These are phyloP conservation scores for Eidolon dupreanum DNA, from an alignment of 2,797 vertebrate genomes.

Conservation along the genomic window DNA sequence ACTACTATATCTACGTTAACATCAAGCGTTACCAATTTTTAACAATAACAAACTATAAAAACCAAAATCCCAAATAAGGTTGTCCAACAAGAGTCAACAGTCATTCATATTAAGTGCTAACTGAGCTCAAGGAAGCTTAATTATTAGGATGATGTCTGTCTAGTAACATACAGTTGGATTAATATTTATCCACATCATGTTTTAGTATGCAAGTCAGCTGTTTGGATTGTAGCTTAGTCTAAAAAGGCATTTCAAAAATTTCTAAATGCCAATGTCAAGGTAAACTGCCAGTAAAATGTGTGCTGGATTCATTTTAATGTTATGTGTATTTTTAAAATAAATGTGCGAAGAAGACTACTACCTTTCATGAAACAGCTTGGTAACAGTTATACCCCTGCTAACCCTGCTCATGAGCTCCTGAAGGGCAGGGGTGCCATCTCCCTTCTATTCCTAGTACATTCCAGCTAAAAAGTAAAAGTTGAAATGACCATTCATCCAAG, in stretches of 20 bases:
- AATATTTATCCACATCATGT: background rate
- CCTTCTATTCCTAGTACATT: background rate
- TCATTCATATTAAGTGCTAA: background rate
- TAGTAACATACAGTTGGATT: background rate
- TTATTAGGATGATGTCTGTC: background rate
- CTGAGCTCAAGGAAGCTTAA: background rate
- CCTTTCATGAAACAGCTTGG: background rate
- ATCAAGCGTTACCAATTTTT: background rate
- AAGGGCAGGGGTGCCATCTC: background rate
- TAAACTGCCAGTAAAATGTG: background rate
- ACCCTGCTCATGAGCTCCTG: background rate
- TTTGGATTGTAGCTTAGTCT: background rate
- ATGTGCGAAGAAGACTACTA: background rate
- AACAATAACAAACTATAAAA: conserved; percentile 36
- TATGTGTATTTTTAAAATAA: conserved; percentile 14
- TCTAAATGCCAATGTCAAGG: conserved; percentile 1
- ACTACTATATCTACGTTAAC: background rate
- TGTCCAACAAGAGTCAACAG: background rate
- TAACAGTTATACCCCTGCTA: background rate
- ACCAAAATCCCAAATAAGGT: conserved; percentile 1
- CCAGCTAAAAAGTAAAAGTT: background rate
- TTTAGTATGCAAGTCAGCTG: background rate
- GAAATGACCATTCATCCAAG: conserved; percentile 1
- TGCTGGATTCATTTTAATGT: background rate
- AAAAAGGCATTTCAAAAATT: conserved; percentile 27